These are phyloP conservation scores for Chymomyza fuscimana DNA, from an alignment of 2,888 invertebrate genomes.

Conservation along the genomic window DNA sequence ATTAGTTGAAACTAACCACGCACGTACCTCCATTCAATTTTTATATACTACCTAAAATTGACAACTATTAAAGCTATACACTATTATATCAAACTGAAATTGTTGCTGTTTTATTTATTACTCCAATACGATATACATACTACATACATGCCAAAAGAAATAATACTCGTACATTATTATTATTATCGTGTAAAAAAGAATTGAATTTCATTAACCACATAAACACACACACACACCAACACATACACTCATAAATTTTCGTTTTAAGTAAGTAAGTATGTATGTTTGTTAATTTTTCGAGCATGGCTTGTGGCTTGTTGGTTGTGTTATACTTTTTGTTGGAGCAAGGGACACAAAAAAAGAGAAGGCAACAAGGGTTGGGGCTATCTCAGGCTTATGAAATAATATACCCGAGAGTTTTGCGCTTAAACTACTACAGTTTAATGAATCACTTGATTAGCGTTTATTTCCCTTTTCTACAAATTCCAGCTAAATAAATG, in stretches of 20 bases:
- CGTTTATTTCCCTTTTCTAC: constrained; percentile 44
- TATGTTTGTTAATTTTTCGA: constrained; percentile 34
- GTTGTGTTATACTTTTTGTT: constrained; percentile 46
- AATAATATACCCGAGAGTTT: not conserved
- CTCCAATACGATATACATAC: constrained; percentile 21
- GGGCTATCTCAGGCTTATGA: not conserved
- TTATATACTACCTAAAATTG: constrained; percentile 22
- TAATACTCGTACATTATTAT: not conserved
- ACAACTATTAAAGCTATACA: constrained; percentile 66
- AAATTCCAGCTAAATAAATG: constrained; percentile 48
- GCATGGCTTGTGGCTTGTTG: constrained; percentile 70
- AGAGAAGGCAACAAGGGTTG: not conserved
- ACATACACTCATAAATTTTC: constrained; percentile 13
- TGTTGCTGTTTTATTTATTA: constrained; percentile 65
- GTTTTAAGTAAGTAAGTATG: constrained; percentile 30
- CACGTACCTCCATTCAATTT: constrained; percentile 46
- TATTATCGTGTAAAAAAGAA: not conserved
- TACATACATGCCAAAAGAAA: constrained; percentile 14
- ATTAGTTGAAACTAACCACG: constrained; percentile 59
- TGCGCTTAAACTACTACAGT: not conserved
- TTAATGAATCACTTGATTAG: constrained; percentile 26
- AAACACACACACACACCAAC: constrained; percentile 8
- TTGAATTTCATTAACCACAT: not conserved
- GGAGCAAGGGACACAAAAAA: constrained; percentile 40
- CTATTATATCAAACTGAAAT: constrained; percentile 50